Percentiles rank a stretch among this genome's conserved stretches.
These are phyloP conservation scores for Oplegnathus fasciatus DNA, from an alignment of 2,113 vertebrate species.

Conservation along the genomic window DNA sequence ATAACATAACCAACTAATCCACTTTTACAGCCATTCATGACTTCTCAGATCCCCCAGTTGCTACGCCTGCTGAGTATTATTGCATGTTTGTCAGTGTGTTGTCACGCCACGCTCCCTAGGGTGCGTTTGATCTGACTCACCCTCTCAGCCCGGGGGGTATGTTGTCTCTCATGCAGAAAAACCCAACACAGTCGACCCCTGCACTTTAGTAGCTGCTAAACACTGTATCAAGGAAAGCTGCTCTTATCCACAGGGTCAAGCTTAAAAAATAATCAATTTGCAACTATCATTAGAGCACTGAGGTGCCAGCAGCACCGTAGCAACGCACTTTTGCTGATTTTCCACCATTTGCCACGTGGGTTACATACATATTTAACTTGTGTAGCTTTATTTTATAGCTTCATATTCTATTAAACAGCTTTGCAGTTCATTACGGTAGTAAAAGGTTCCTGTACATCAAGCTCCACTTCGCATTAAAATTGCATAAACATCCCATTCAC, in stretches of 20 bases:
- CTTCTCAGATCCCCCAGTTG: constrained; percentile 38
- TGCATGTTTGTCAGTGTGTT: constrained; percentile 64
- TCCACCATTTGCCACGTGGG: constrained; percentile 5
- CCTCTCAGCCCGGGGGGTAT: constrained; percentile 47
- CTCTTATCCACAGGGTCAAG: constrained; percentile 20
- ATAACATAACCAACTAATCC: constrained; percentile 55
- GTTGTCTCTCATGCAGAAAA: constrained; percentile 60
- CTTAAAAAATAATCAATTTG: constrained; percentile 43
- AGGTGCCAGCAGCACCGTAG: neutral
- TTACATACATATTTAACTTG: constrained; percentile 35
- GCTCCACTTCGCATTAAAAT: constrained; percentile 45
- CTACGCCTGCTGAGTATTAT: constrained; percentile 62
- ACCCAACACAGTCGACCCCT: constrained; percentile 11
- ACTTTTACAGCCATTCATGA: constrained; percentile 65
- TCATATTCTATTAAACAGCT: constrained; percentile 52
- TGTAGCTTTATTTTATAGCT: constrained; percentile 30
- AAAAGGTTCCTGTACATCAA: constrained; percentile 47
- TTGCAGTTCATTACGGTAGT: constrained; percentile 32
- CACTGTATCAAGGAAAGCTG: constrained; percentile 46
- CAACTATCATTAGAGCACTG: constrained; percentile 15
- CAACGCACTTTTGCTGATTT: constrained; percentile 40
- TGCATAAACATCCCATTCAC: constrained; percentile 47
- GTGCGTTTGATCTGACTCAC: constrained; percentile 76
- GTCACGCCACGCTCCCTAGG: constrained; percentile 61
- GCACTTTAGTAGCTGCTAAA: constrained; percentile 43